Evolutionary conservation across 1,140 invertebrate species (phyloP), one percentile per base, ranked within the genome.

Genomic region (Pollicipes pollicipes): DNA sequence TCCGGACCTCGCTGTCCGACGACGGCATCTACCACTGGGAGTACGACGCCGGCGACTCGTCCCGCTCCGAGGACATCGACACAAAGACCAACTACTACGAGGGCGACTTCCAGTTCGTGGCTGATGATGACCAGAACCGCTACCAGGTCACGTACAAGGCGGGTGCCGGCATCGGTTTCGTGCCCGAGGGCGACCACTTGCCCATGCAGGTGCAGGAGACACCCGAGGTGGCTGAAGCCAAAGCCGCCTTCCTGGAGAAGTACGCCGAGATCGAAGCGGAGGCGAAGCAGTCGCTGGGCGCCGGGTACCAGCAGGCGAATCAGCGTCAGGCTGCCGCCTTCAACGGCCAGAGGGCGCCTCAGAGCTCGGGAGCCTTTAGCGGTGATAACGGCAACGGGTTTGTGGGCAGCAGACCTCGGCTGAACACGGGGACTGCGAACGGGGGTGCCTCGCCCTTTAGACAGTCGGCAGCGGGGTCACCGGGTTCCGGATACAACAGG

Each of bases 131-230:
- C 66, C 66, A 70, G 31, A 24, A 63, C n/a, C 70, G 70, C 26
- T 71, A 73, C 30, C 69, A 66, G 45, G 72, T 74, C 10, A 37
- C 30, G 13, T 74, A 74, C 35, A 73, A 74, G 68, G 74, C 74
- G 66, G 72, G 74, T n/a, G 72, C 74, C 37, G 69, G 66, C 32
- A 74, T 73, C 32, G 74, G 74, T 26, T 74, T 74, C 64, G 73
- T 74, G 30, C 72, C 74, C 32, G 72, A 74, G 68, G 74, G 74
- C 13, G 70, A 35, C 31, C 74, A 74, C 70, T 69, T 74, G 37
- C 74, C 74, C 30, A 72, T 74, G 67, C 45, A 58, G 45, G 45
- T 58, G 10, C 45, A 58, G 45, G 45, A 58, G 45, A 58, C 45
- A 2, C 45, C 45, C 8, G 45, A 58, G 45, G 45, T 58, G 45